Evolutionary conservation across 2,797 vertebrate species (phyloP).

Genomic region (Darevskia nairensis): DNA sequence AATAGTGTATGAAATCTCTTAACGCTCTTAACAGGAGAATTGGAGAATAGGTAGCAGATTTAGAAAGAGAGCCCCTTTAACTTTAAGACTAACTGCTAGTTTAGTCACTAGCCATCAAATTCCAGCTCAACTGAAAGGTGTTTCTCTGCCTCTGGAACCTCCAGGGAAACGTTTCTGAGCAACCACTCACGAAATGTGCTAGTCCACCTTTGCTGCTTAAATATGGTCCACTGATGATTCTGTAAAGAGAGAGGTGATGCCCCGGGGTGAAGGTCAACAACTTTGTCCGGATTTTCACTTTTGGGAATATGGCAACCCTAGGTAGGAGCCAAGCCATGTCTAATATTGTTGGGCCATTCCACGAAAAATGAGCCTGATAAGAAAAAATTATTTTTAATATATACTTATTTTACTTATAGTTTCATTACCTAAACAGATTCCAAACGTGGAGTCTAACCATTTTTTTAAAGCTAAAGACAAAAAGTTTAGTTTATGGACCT

Average conservation of each 20-base stretch:
- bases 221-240: neutral
- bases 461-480: too few relatives aligned
- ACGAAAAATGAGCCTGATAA: too few relatives aligned
- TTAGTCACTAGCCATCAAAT: neutral
- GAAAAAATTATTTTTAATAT: too few relatives aligned
- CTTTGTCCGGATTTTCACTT: too few relatives aligned
- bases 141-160: neutral
- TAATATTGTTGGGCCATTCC: neutral
- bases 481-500: too few relatives aligned
- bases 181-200: neutral
- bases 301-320: too few relatives aligned
- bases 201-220: neutral
- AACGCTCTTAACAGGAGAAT: neutral
- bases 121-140: neutral
- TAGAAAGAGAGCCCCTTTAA: neutral
- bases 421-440: too few relatives aligned
- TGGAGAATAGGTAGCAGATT: neutral
- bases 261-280: too few relatives aligned
- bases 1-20: neutral
- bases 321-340: neutral
- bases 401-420: too few relatives aligned
- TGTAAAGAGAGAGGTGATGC: neutral
- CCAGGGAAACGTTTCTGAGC: neutral
- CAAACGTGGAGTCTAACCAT: too few relatives aligned
- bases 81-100: neutral